A percentile compares a stretch with the other conserved stretches of the same genome.
These are phyloP conservation scores for Leuciscus waleckii DNA, from an alignment of 2,797 vertebrate species.

Conservation along the genomic window DNA sequence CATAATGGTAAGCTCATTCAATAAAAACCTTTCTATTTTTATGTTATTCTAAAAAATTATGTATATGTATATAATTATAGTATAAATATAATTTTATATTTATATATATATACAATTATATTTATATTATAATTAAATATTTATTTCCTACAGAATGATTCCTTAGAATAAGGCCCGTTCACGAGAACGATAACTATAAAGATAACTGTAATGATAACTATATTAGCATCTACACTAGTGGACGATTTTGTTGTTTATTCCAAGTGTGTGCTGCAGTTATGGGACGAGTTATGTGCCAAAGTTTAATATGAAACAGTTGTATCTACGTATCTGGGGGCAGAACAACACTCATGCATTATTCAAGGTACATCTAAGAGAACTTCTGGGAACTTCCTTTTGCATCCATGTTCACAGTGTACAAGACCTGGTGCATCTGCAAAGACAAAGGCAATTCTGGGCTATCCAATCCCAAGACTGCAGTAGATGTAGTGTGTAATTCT, in stretches of 20 bases:
- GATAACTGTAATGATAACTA: too few relatives aligned
- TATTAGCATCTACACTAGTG: neutral
- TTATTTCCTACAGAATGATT: too few relatives aligned
- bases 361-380: neutral
- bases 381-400: neutral
- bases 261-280: neutral
- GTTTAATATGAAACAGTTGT: neutral
- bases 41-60: too few relatives aligned
- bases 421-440: neutral
- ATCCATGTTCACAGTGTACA: constrained; percentile 40
- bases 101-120: too few relatives aligned
- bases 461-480: constrained; percentile 25
- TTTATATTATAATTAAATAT: too few relatives aligned
- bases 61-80: too few relatives aligned
- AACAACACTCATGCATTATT: neutral
- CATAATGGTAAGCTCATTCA: too few relatives aligned
- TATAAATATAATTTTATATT: too few relatives aligned
- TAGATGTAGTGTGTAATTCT: constrained; percentile 8
- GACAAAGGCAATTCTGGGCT: neutral
- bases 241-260: neutral
- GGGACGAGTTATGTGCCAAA: neutral
- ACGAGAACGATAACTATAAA: too few relatives aligned
- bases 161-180: too few relatives aligned
- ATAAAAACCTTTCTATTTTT: too few relatives aligned
- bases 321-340: neutral